Evolutionary conservation across 2,888 invertebrate species (phyloP), one percentile per base, ranked within the genome.

Genomic region (Elaeidobius kamerunicus): DNA sequence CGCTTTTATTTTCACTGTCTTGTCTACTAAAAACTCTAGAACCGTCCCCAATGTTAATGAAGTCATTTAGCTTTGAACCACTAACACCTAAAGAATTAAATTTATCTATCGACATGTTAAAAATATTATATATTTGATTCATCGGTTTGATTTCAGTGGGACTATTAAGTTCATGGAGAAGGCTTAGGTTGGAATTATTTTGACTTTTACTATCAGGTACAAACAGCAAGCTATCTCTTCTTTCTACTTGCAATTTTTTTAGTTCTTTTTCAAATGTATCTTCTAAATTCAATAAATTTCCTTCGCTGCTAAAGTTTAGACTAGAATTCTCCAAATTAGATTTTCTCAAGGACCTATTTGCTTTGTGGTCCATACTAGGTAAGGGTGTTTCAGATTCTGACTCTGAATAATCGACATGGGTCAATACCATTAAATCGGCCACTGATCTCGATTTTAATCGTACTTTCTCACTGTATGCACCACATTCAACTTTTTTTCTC

Each of bases 381-480:
- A 72, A 55, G 3, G 73, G 72, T 6, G 74, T 72, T 58, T 80
- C 79, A 1, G 78, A 77, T 58, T 82, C 82, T 3, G 80, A 79
- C 64, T 81, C 81, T 2, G 80, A 79, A 56, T 73, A 75, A 61
- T 84, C 83, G 15, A 84, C 82, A 60, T 83, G 83, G 11, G 83
- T 84, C 34, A 84, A 69, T 27, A 83, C 74, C 83, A 84, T 83
- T 18, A 84, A 70, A 70, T 84, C 83, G 6, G 83, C 80, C 0
- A 83, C 83, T 41, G 83, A 83, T 65, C 80, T 79, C 0, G 83
- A 83, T 66, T 84, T 84, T 59, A 81, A 78, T 56, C 79, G 76
- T 1, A 83, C 82, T 68, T 83, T 81, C 63, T 82, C 82, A 0
- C 80, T 76, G 52, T 78, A 78, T 36, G 76, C 78, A 1, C 79